A percentile compares a stretch with the other conserved stretches of the same genome.
Evolutionary conservation across 2,113 vertebrate species (phyloP).

Genomic region (Ahaetulla prasina): DNA sequence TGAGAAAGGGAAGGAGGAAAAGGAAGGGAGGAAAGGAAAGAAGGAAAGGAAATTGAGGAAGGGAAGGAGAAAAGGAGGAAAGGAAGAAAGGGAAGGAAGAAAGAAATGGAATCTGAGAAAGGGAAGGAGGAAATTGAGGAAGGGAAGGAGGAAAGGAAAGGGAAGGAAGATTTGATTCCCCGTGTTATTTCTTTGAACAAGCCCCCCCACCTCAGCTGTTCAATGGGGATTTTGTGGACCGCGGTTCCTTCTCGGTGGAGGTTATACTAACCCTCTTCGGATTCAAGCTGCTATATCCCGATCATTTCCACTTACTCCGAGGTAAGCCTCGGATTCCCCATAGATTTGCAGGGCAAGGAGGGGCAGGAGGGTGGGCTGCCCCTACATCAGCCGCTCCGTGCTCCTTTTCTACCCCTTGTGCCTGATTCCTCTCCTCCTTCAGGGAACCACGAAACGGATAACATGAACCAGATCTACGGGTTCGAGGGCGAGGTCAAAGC

Average conservation of each 20-base stretch:
- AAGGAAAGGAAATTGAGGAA: too few species aligned
- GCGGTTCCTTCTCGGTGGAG: constrained; percentile 90
- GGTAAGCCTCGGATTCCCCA: constrained; percentile 62
- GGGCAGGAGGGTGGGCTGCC: fast-evolving
- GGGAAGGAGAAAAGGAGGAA: too few species aligned
- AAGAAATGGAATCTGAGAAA: too few species aligned
- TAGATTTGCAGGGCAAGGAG: neutral
- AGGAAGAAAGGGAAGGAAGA: too few species aligned
- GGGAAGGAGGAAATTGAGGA: neutral
- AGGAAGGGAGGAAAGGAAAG: too few species aligned
- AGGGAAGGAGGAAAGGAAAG: fast-evolving
- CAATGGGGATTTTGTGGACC: constrained; percentile 93
- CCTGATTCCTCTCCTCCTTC: neutral
- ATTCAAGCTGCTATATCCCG: constrained; percentile 90
- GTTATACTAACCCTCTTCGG: constrained; percentile 92
- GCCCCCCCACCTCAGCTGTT: constrained; percentile 77
- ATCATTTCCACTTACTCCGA: constrained; percentile 85
- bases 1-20: too few species aligned
- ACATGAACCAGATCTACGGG: constrained; percentile 98
- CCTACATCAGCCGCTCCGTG: neutral
- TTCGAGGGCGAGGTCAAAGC: constrained; percentile 95
- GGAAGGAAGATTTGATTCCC: neutral
- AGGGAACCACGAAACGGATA: constrained; percentile 97
- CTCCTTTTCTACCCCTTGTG: neutral
- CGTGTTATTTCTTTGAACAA: neutral